Conservation (phyloP, 2,113 vertebrate species). For the Pavo muticus region DNA sequence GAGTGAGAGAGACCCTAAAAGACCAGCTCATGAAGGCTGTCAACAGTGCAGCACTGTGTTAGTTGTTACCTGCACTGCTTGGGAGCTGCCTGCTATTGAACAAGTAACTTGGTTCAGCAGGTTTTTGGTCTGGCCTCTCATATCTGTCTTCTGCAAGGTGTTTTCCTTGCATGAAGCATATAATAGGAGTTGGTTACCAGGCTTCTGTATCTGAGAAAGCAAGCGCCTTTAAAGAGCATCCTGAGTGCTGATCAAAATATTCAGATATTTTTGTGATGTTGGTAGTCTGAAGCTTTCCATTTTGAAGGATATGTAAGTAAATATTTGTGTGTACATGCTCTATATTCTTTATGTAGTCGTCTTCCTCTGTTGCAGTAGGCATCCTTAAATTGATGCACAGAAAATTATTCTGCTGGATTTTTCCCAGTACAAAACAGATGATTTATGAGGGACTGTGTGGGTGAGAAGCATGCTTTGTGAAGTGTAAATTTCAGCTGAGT, state of each 20-base stretch:
- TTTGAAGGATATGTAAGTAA: background rate
- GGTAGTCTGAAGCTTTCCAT: background rate
- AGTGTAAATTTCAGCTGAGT: background rate
- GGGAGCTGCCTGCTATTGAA: background rate
- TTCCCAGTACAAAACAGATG: background rate
- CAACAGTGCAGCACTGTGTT: accelerated
- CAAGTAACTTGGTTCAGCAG: background rate
- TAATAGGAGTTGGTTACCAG: background rate
- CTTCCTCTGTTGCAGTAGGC: background rate
- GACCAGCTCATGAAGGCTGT: background rate
- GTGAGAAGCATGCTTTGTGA: background rate
- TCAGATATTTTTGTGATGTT: background rate
- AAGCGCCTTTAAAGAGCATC: background rate
- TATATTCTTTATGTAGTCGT: background rate
- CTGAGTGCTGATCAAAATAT: background rate
- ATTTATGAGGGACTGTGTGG: slow-evolving; percentile 3
- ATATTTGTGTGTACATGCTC: background rate
- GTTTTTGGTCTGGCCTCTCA: background rate
- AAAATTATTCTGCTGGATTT: slow-evolving; percentile 40
- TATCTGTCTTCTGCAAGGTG: background rate
- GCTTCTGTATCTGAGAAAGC: background rate
- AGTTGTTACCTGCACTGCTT: background rate
- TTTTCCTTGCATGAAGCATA: background rate
- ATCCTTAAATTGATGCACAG: background rate
- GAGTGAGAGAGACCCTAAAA: background rate